Evolutionary conservation across 2,113 vertebrate species (phyloP).

Genomic region (Chaetops frenatus): DNA sequence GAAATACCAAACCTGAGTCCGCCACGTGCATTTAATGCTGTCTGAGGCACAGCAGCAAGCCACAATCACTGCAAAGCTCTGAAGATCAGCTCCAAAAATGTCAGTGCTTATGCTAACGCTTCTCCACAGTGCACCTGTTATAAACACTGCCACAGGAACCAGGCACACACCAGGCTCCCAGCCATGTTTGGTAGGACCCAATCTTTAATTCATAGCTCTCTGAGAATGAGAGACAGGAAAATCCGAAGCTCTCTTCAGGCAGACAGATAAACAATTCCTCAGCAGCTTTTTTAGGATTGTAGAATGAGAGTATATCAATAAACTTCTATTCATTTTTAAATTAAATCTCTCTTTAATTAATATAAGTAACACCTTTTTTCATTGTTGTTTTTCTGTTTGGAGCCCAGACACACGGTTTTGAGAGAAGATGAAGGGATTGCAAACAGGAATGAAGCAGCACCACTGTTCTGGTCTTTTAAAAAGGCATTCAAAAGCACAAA

Average conservation of each 20-base stretch:
- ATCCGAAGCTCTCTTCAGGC: neutral
- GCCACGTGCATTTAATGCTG: neutral
- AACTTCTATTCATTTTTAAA: neutral
- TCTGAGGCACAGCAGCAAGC: neutral
- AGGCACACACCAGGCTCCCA: neutral
- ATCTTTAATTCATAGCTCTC: neutral
- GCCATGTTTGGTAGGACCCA: fast-evolving
- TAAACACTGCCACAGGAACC: neutral
- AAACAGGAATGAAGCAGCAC: neutral
- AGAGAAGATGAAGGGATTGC: neutral
- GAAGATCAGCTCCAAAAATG: neutral
- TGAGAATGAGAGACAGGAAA: neutral
- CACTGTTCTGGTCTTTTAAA: neutral
- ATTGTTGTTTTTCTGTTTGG: neutral
- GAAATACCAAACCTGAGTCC: neutral
- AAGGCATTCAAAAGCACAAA: neutral
- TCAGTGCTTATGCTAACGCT: neutral
- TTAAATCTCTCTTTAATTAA: neutral
- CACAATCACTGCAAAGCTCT: neutral
- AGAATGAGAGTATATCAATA: neutral
- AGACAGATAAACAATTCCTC: neutral
- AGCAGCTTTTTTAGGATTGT: neutral
- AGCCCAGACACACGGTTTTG: neutral
- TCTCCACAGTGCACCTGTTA: neutral
- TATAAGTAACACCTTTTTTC: neutral